Conservation (phyloP, 2,888 invertebrate genomes). For the Zhengitettix transpicula region DNA sequence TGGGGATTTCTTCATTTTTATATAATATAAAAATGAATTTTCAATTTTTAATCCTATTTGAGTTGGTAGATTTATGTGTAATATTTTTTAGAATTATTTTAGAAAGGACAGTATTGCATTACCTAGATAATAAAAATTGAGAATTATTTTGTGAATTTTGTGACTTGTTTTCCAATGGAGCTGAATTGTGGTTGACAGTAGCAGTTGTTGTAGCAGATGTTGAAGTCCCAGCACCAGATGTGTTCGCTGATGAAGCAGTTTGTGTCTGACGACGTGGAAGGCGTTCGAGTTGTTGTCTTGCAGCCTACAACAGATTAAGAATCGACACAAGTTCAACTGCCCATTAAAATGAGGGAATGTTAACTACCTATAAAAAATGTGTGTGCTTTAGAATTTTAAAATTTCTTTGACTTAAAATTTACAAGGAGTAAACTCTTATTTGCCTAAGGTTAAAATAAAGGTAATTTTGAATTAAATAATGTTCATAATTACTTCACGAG, state of each 20-base stretch:
- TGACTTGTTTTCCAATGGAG: conserved; percentile 16
- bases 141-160: conserved; percentile 22
- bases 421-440: too few species aligned
- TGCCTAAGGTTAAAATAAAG: too few species aligned
- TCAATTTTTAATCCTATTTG: too few species aligned
- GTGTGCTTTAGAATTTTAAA: too few species aligned
- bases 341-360: not conserved
- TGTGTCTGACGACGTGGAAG: conserved; percentile 69
- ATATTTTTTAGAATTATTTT: too few species aligned
- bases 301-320: conserved; percentile 36
- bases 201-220: conserved; percentile 19
- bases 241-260: conserved; percentile 33
- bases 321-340: conserved; percentile 8
- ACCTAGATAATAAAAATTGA: conserved; percentile 31
- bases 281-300: conserved; percentile 77
- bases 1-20: too few species aligned
- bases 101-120: not conserved
- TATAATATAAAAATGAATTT: too few species aligned
- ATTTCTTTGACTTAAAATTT: too few species aligned
- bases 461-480: too few species aligned
- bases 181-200: conserved; percentile 15
- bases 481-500: too few species aligned
- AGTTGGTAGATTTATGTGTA: too few species aligned
- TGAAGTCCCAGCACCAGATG: conserved; percentile 21
- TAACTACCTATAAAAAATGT: too few species aligned